These are phyloP conservation scores for Hexactinellida sp. DNA, from an alignment of 37 sponge, comb jelly and placozoan species.

Conservation along the genomic window DNA sequence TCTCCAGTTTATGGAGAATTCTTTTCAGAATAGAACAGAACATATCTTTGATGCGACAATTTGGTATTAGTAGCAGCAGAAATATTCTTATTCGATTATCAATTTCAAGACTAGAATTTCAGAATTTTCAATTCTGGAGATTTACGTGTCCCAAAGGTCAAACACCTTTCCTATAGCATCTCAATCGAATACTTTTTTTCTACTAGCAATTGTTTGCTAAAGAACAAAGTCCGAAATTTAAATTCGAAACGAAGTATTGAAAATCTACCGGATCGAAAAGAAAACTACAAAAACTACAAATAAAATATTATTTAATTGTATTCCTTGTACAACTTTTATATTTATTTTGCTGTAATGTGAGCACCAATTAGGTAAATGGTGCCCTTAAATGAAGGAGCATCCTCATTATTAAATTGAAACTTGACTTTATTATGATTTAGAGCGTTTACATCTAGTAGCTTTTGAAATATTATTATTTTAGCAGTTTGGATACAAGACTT, in stretches of 20 bases:
- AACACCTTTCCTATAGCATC: not conserved
- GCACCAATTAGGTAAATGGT: too few species aligned
- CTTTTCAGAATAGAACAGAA: not conserved
- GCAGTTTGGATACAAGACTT: too few species aligned
- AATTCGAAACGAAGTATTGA: not conserved
- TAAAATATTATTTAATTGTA: not conserved
- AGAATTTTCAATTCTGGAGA: slow-evolving; percentile 1
- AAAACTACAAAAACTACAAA: not conserved
- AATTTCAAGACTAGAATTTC: not conserved
- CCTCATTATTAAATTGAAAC: too few species aligned
- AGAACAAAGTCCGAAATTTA: not conserved
- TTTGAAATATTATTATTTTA: too few species aligned
- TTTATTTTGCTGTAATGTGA: too few species aligned
- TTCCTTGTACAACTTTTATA: too few species aligned
- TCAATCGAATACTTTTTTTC: not conserved
- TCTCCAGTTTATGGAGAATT: not conserved
- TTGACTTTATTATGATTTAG: too few species aligned
- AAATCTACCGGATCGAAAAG: not conserved
- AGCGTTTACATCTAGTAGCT: too few species aligned
- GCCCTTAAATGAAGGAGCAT: too few species aligned
- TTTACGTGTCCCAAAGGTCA: not conserved
- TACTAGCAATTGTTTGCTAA: not conserved
- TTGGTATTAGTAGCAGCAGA: not conserved
- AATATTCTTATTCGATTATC: not conserved
- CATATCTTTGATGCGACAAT: not conserved